Base-by-base conservation (phyloP, 1,140 invertebrate genomes). In the Neodiprion virginianus region DNA sequence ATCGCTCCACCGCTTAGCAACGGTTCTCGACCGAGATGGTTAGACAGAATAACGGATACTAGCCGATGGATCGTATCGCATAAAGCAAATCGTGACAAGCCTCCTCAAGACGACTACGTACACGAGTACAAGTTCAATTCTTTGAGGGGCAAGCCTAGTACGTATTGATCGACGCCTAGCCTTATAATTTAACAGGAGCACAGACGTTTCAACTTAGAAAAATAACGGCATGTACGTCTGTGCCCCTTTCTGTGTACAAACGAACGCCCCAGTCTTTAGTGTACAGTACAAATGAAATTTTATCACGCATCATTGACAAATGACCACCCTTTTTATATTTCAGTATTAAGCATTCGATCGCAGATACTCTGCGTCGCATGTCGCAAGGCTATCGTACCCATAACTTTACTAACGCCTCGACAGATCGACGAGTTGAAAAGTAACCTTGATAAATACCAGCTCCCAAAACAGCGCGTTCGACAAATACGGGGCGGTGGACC, bases 121-220 rank as follows among this genome's bases (percentile, higher is more conserved):
- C 90, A 91, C 49, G 81, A 89, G 74, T 91, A 90, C 78, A 87
- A 87, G 71, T 87, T 90, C 81, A 83, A 84, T 50, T 76, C 81
- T 28, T 80, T 79, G 48, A 82, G 77, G 81, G 78, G 74, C 10
- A 89, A 89, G 75, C 84, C 82, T 79, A 80, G 87, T 88, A 78
- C 48, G 82, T 84, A 76, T 48, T 40, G 28, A n/a, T 40, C 28
- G 28, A 40, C 28, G 28, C 1, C 28, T 40, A 40, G 28, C 28
- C 28, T 73, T 73, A 61, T 48, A 40, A 14, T 65, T 61, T 72
- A 40, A 8, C 5, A 14, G 61, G 17, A 5, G 28, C 28, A 40
- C 28, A 40, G 28, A 40, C 28, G 28, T 40, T 40, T 40, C 28
- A 5, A 40, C 1, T 40, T 3, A 40, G 28, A 40, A 40, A 40